These are phyloP conservation scores for Siniperca chuatsi DNA, from an alignment of 2,113 vertebrate species.

Conservation along the genomic window DNA sequence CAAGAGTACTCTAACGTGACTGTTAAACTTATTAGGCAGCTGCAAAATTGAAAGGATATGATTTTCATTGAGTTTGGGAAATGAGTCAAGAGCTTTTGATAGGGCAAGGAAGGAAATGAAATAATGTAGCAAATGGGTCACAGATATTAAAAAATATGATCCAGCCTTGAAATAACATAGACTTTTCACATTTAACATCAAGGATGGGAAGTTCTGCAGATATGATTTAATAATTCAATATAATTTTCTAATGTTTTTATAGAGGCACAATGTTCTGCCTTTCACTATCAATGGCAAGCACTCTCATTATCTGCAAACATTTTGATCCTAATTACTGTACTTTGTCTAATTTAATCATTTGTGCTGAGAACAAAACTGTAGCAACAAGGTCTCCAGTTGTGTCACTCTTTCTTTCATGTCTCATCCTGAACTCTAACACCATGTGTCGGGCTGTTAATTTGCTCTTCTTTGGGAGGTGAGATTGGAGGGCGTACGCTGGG, in stretches of 20 bases:
- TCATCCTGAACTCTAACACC: constrained; percentile 59
- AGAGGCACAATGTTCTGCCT: constrained; percentile 1
- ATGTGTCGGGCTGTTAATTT: constrained; percentile 71
- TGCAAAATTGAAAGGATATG: constrained; percentile 55
- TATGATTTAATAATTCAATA: constrained; percentile 30
- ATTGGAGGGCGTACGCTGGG: constrained; percentile 64
- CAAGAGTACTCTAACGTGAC: constrained; percentile 23
- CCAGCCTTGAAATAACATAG: constrained; percentile 43
- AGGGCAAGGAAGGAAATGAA: constrained; percentile 54
- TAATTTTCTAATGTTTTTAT: constrained; percentile 52
- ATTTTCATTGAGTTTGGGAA: constrained; percentile 62
- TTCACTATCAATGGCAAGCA: constrained; percentile 23
- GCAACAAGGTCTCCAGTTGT: constrained; percentile 18
- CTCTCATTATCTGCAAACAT: constrained; percentile 37
- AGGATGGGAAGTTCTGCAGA: constrained; percentile 31
- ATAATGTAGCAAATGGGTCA: constrained; percentile 37
- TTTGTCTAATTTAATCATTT: constrained; percentile 55
- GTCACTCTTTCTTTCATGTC: constrained; percentile 31
- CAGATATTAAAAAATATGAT: constrained; percentile 42
- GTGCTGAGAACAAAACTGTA: constrained; percentile 52
- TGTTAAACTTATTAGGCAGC: constrained; percentile 48
- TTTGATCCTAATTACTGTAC: constrained; percentile 53
- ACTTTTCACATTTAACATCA: constrained; percentile 38
- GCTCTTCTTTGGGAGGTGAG: constrained; percentile 73
- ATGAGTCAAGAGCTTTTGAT: constrained; percentile 38